phyloP scores from a whole-genome alignment of 2,888 invertebrate species.

The Masnerella sp. region DNA sequence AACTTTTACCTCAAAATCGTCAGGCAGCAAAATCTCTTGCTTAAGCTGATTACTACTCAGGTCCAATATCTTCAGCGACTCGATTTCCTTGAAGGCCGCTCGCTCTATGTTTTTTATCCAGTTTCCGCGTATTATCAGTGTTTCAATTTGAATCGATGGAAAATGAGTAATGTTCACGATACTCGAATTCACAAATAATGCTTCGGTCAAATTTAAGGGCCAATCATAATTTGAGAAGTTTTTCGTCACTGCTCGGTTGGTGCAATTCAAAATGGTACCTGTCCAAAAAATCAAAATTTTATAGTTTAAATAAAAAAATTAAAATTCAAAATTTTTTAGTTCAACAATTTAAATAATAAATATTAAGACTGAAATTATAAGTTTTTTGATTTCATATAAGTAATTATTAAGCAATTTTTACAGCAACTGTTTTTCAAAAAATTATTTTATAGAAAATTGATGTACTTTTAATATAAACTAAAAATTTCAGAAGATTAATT shows the following conservation, averaged over 20 bases:
- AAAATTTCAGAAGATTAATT: too few species aligned
- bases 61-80: slow-evolving; percentile 82
- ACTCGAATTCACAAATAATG: slow-evolving; percentile 67
- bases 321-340: too few species aligned
- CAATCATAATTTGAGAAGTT: slow-evolving; percentile 81
- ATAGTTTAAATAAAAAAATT: not conserved
- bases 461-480: too few species aligned
- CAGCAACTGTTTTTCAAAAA: too few species aligned
- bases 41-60: slow-evolving; percentile 85
- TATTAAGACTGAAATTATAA: too few species aligned
- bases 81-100: slow-evolving; percentile 82
- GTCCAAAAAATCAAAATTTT: slow-evolving; percentile 9
- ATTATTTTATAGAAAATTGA: too few species aligned
- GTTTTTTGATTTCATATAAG: too few species aligned
- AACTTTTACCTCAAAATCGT: slow-evolving; percentile 83
- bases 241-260: slow-evolving; percentile 77
- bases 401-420: too few species aligned
- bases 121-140: slow-evolving; percentile 82
- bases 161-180: slow-evolving; percentile 79
- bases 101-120: slow-evolving; percentile 82
- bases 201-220: slow-evolving; percentile 75
- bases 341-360: too few species aligned
- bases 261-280: slow-evolving; percentile 79
- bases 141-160: slow-evolving; percentile 79
- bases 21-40: slow-evolving; percentile 80